A percentile compares a stretch with the other conserved stretches of the same genome.
Evolutionary conservation across 2,888 invertebrate genomes (phyloP).

Genomic region (Tipula helvola): DNA sequence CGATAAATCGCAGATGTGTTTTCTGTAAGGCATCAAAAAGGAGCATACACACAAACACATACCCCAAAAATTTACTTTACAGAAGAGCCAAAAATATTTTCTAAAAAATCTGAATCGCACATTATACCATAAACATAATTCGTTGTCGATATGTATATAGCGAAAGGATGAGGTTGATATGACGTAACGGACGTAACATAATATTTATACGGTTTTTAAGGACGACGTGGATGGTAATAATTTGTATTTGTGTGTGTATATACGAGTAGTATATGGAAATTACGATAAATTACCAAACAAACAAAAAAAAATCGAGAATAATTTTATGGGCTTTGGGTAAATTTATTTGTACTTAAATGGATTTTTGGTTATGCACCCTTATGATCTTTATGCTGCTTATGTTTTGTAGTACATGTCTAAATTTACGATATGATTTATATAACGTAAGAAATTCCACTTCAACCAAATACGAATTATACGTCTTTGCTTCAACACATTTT

Average conservation of each 20-base stretch:
- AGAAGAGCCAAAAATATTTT: background rate
- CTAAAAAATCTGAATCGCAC: background rate
- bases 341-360: background rate
- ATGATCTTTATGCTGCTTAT: background rate
- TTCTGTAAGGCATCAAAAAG: background rate
- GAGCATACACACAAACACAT: background rate
- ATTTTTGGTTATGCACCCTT: background rate
- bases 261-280: background rate
- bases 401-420: background rate
- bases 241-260: background rate
- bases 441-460: background rate
- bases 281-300: background rate
- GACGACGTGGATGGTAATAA: background rate
- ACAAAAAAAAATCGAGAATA: background rate
- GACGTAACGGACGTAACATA: background rate
- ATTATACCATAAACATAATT: background rate
- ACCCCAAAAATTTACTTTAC: background rate
- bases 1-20: slow-evolving; percentile 5
- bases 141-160: background rate
- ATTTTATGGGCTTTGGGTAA: background rate
- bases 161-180: background rate
- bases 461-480: background rate
- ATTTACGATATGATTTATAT: background rate
- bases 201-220: background rate
- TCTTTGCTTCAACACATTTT: background rate